Evolutionary conservation across 2,888 invertebrate genomes (phyloP).

Genomic region (Diarsia dahlii): DNA sequence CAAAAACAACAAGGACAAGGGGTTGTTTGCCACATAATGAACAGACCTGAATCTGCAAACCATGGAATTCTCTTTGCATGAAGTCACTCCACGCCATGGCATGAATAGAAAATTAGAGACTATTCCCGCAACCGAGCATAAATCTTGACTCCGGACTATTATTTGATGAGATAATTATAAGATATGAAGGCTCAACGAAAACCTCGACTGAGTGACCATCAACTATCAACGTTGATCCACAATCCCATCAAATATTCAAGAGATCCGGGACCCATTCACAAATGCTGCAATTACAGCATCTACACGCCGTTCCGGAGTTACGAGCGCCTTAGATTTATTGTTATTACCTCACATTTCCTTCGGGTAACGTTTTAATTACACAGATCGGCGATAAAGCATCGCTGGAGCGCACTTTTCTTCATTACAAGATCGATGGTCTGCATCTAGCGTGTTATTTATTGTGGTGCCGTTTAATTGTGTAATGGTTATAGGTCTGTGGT

Average conservation of each 20-base stretch:
- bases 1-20: background rate
- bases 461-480: conserved; percentile 78
- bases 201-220: conserved; percentile 25
- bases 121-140: too few relatives aligned
- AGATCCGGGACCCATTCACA: conserved; percentile 60
- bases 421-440: conserved; percentile 88
- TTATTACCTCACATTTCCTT: conserved; percentile 90
- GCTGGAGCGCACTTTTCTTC: conserved; percentile 90
- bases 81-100: background rate
- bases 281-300: conserved; percentile 71
- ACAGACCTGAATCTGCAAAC: background rate
- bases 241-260: conserved; percentile 67
- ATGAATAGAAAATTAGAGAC: background rate
- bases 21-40: background rate
- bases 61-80: background rate
- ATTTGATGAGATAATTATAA: background rate
- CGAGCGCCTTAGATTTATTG: conserved; percentile 87
- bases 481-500: conserved; percentile 61
- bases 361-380: conserved; percentile 91
- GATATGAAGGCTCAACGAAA: background rate
- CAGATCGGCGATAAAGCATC: conserved; percentile 90
- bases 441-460: conserved; percentile 83
- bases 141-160: background rate
- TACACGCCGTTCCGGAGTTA: conserved; percentile 70
- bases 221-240: conserved; percentile 36